Base-by-base conservation (phyloP, 2,888 invertebrate genomes). In the Hyles lineata region DNA sequence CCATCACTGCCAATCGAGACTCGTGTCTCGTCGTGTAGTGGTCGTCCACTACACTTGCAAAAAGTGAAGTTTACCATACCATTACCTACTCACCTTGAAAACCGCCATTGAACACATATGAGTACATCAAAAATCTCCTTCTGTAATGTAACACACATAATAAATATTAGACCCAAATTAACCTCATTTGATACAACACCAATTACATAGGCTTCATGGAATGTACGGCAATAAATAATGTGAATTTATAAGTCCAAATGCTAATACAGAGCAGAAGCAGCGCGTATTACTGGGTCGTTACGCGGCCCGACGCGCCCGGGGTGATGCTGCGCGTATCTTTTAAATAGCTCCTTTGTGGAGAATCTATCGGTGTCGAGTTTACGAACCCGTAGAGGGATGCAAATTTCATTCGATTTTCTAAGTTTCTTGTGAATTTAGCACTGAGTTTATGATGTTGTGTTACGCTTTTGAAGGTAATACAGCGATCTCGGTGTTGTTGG, bases 301-400 rank as follows among this genome's bases (percentile, higher is more conserved):
- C 72, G 75, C 81, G 83, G 81, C 81, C 78, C 76, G 76, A 60
- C 71, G 73, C 74, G 74, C 77, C 78, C 58, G 78, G 77, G 82
- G 81, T 85, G 83, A 85, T 84, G 80, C 80, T 72, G 75, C 74
- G 74, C 78, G 76, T 80, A 87, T 88, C 87, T 88, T 85, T 86
- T 83, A 86, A 87, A 91, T 86, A 85, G 85, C 85, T 88, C 85
- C 84, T 84, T 83, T 86, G 86, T 83, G 81, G 80, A 82, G 77
- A 84, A 87, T 86, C 86, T 87, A 86, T 86, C 79, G 82, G 77
- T 76, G 72, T 69, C 75, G 75, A 78, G 74, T 72, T 78, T 71
- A 72, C 70, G 74, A 77, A 80, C 70, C 78, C 74, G 73, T 86
- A 76, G 85, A 85, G 80, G 71, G 74, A 80, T 82, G 79, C 78